These are phyloP conservation scores for Steatocranus sp. DNA, from an alignment of 2,797 vertebrate species.

Conservation along the genomic window DNA sequence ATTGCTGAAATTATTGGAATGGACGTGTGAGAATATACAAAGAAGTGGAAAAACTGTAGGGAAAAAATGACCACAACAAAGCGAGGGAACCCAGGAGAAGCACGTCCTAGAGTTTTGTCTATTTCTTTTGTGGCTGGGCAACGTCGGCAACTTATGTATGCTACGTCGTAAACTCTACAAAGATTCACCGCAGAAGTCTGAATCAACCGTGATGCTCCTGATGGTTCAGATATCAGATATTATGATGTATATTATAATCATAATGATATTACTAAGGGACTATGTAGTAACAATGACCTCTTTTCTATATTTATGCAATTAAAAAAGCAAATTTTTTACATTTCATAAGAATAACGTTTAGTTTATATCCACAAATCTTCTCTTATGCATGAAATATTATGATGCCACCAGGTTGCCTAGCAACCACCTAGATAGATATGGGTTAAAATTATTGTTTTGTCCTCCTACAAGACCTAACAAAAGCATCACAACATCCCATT, in stretches of 20 bases:
- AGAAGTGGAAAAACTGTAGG: background rate
- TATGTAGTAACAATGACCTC: rapidly evolving
- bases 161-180: rapidly evolving
- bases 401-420: rapidly evolving
- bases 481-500: background rate
- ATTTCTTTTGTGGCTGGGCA: background rate
- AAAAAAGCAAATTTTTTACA: rapidly evolving
- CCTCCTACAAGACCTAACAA: background rate
- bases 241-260: background rate
- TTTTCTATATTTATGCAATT: background rate
- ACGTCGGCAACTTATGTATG: rapidly evolving
- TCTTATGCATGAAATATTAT: background rate
- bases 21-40: background rate
- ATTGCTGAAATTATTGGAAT: background rate
- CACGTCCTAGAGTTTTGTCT: rapidly evolving
- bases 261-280: rapidly evolving
- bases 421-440: background rate
- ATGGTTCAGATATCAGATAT: background rate
- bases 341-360: background rate
- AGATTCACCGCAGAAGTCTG: background rate
- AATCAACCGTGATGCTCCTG: background rate
- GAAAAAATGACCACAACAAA: background rate
- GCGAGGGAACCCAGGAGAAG: rapidly evolving
- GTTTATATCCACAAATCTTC: background rate
- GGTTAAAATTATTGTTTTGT: rapidly evolving